phyloP scores from a whole-genome alignment of 2,888 invertebrate species.

The Rhynchonema sp. region DNA sequence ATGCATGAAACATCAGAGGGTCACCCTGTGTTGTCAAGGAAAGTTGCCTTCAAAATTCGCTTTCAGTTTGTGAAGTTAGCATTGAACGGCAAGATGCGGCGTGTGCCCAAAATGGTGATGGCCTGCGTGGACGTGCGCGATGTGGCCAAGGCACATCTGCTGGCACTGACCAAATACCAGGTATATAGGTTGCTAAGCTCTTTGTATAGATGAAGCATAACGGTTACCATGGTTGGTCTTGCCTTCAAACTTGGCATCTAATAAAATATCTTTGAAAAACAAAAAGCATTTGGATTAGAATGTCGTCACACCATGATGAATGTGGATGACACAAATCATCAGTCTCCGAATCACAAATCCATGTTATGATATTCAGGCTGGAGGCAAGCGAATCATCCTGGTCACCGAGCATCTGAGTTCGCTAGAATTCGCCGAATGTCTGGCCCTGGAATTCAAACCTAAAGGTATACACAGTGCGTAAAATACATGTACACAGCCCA shows the following conservation, averaged over 20 bases:
- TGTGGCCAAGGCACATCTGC: neutral
- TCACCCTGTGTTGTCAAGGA: neutral
- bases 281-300: no score
- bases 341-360: no score
- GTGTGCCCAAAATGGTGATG: neutral
- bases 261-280: no score
- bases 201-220: no score
- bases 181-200: no score
- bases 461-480: no score
- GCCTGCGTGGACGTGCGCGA: neutral
- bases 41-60: neutral
- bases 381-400: neutral
- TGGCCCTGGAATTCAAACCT: neutral
- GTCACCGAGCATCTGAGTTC: neutral
- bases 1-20: neutral
- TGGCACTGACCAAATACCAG: neutral
- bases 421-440: neutral
- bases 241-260: no score
- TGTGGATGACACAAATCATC: no score
- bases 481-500: no score
- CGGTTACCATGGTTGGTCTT: no score
- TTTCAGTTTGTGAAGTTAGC: neutral
- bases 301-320: no score
- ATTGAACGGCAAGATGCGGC: neutral
- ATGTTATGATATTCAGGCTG: neutral